Conservation (phyloP, 2,888 invertebrate genomes). For the Scaptomyza parva region DNA sequence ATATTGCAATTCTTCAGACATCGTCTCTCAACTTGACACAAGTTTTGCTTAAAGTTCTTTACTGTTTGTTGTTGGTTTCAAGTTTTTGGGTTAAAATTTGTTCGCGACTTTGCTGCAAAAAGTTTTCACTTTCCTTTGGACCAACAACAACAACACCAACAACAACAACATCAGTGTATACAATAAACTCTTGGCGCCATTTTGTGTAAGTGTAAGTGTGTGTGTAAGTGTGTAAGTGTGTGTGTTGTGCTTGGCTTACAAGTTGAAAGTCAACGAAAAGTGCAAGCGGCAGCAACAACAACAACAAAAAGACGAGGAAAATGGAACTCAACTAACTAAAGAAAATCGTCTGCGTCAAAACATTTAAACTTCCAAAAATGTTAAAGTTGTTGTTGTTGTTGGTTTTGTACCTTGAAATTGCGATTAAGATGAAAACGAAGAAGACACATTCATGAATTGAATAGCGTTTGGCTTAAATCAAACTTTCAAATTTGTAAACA, state of each 20-base stretch:
- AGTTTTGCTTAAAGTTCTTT: constrained; percentile 53
- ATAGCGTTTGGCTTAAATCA: too few species aligned
- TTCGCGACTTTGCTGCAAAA: constrained; percentile 67
- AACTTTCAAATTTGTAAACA: too few species aligned
- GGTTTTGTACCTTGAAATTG: constrained; percentile 15
- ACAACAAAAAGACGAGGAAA: constrained; percentile 12
- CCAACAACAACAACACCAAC: constrained; percentile 38
- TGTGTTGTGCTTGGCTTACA: constrained; percentile 49
- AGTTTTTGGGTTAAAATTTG: constrained; percentile 66
- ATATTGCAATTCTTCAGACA: constrained; percentile 18
- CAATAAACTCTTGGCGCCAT: constrained; percentile 78
- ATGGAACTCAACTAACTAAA: constrained; percentile 33
- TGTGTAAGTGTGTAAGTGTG: constrained; percentile 29
- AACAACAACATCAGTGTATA: constrained; percentile 35
- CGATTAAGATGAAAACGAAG: constrained; percentile 10
- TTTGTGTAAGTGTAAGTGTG: constrained; percentile 27
- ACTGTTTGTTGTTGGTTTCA: constrained; percentile 22
- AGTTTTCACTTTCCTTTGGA: constrained; percentile 75
- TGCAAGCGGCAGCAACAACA: constrained; percentile 62
- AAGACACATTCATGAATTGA: constrained; percentile 21
- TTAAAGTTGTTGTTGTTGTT: neutral
- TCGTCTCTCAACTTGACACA: constrained; percentile 53
- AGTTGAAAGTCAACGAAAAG: constrained; percentile 71
- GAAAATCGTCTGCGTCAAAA: constrained; percentile 60
- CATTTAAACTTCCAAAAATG: constrained; percentile 57